Base-by-base conservation (phyloP, 2,797 vertebrate genomes). In the Onychomys torridus region DNA sequence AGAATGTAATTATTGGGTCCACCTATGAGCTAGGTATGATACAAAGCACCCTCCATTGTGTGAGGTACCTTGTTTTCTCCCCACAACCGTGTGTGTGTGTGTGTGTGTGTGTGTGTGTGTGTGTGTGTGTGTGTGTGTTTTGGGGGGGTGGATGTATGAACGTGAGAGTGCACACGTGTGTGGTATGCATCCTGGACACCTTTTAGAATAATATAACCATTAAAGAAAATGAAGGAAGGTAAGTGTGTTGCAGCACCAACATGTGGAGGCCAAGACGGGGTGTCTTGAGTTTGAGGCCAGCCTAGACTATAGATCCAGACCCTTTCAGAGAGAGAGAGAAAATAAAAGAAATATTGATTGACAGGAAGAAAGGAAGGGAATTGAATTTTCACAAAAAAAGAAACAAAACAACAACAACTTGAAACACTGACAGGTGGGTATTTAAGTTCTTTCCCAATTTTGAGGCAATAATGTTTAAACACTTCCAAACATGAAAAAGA, bases 401-500 rank as follows among this genome's bases (percentile, higher is more conserved):
- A n/a, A 55, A 79, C 32, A 79, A 34, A 34, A 34, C 29, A 34
- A 77, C 29, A 46, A 14, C 46, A 32, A 82, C 19, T 29, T 59
- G 46, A 95, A 73, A 85, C 57, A 16, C 43, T 65, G 46, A 57
- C 27, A 59, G 40, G 43, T 76, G 82, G 67, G 37, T 3, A n/a
- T 6, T n/a, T 90, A 27, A 90, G 14, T 76, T 94, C 52, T 79
- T 87, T 83, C 55, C 85, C 10, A 46, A 29, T 92, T 93, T 76
- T 57, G 67, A 91, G n/a, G n/a, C 49, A 37, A 32, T 84, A 76
- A 40, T 91, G n/a, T 75, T 55, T 57, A 93, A 93, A 86, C 16
- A 76, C 46, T 93, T 84, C 69, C 55, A 92, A 94, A 86, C 46
- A 89, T 69, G 49, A 25, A 71, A 79, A 69, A 81, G 8, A 91